These are phyloP conservation scores for Oxyura jamaicensis DNA, from an alignment of 2,113 vertebrate species.

Conservation along the genomic window DNA sequence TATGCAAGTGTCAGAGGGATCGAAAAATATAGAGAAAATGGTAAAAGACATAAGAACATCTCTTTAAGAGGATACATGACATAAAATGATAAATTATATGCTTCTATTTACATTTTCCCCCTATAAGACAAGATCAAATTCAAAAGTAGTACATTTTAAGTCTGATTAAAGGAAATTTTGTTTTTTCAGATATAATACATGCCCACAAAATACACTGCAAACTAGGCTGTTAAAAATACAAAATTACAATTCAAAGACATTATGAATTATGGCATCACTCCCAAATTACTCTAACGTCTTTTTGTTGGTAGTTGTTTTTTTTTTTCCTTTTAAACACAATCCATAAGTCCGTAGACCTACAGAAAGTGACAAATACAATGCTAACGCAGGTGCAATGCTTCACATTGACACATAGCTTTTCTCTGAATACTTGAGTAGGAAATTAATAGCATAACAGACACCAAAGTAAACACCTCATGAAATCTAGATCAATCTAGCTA, in stretches of 20 bases:
- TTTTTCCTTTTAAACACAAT: background rate
- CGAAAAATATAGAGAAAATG: background rate
- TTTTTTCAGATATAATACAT: background rate
- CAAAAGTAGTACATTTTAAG: background rate
- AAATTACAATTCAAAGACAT: background rate
- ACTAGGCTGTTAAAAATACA: background rate
- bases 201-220: background rate
- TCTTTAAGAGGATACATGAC: background rate
- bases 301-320: background rate
- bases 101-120: background rate
- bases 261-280: background rate
- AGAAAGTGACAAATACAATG: conserved; percentile 2
- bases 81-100: background rate
- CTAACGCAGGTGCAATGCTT: background rate
- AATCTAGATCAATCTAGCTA: background rate
- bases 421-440: conserved; percentile 20
- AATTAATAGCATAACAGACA: conserved; percentile 27
- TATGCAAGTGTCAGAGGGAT: background rate
- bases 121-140: background rate
- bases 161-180: background rate
- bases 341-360: background rate
- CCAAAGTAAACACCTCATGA: background rate
- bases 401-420: background rate
- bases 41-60: background rate
- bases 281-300: background rate